Base-by-base conservation (phyloP, 2,113 vertebrate species). In the Urocolius indicus region DNA sequence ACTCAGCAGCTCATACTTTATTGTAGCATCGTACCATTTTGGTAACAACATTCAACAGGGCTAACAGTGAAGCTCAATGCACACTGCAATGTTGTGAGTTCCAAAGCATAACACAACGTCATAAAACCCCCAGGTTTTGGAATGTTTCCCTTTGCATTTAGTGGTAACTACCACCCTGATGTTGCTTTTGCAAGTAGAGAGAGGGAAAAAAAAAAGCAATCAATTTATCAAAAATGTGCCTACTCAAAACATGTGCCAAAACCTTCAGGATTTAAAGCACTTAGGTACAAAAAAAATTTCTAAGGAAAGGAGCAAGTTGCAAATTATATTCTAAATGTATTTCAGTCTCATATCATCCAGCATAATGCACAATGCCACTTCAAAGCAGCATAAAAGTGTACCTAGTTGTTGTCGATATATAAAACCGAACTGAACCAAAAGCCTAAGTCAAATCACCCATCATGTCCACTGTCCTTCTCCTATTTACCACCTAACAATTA, bases 71-170 rank as follows among this genome's bases (percentile, higher is more conserved):
- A 90, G 21, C 11, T 49, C 55, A 69, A 9, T 13, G 22, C 13
- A 73, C 0, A 77, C 54, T 2, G 1, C 63, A 74, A 15, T 7
- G 36, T 49, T 54, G 21, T 0, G 0, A 66, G 13, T n/a, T 66
- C 15, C 59, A 54, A 72, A 58, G 46, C 19, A 66, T 1, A 5
- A 46, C 73, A 73, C 4, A 80, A 51, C 14, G 62, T 13, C 29
- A 85, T 52, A 73, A 84, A 84, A 94, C 36, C 30, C 57, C 19
- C 43, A 72, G 10, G 32, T 4, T 89, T 55, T n/a, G 19, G 24
- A 73, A 80, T 16, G 29, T 6, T 62, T 73, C 46, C 48, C 55
- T 74, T 23, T 57, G 46, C 26, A n/a, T 41, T 68, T 57, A 58
- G 21, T 30, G 16, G 51, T 58, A 94, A 59, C 5, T 6, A 82